phyloP scores from a whole-genome alignment of 1,140 invertebrate species.

The Ladona fulva region DNA sequence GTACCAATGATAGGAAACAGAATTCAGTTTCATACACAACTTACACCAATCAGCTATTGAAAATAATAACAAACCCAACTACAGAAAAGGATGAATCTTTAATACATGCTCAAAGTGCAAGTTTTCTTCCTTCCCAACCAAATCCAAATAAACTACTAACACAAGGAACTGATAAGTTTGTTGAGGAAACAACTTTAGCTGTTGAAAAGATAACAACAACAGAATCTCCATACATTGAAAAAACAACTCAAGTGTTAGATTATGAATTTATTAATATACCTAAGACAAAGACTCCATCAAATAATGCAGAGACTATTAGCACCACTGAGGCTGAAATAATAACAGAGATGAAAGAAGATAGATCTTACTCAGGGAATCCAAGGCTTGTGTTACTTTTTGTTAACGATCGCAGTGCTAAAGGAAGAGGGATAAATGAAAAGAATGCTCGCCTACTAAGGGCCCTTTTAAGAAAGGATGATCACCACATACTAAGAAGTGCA shows the following conservation, averaged over 20 bases:
- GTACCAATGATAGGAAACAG: background rate
- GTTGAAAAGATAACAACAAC: background rate
- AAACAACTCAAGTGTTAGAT: background rate
- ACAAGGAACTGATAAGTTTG: background rate
- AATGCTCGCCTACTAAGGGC: background rate
- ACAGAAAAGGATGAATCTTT: constrained; percentile 1
- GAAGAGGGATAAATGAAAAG: background rate
- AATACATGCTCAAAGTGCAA: background rate
- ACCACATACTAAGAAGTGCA: background rate
- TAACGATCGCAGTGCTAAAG: background rate
- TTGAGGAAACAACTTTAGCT: background rate
- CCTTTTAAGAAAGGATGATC: background rate
- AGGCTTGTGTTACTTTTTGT: background rate
- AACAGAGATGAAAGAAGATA: background rate
- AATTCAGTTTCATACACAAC: background rate
- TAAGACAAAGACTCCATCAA: background rate
- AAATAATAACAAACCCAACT: background rate
- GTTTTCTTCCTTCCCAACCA: background rate
- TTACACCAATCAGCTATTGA: background rate
- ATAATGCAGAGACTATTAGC: background rate
- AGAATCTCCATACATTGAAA: background rate
- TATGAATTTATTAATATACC: background rate
- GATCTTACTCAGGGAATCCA: background rate
- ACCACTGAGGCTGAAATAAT: no score
- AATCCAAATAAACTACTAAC: background rate